phyloP scores from a whole-genome alignment of 2,888 invertebrate species.

The Cinara cedri region DNA sequence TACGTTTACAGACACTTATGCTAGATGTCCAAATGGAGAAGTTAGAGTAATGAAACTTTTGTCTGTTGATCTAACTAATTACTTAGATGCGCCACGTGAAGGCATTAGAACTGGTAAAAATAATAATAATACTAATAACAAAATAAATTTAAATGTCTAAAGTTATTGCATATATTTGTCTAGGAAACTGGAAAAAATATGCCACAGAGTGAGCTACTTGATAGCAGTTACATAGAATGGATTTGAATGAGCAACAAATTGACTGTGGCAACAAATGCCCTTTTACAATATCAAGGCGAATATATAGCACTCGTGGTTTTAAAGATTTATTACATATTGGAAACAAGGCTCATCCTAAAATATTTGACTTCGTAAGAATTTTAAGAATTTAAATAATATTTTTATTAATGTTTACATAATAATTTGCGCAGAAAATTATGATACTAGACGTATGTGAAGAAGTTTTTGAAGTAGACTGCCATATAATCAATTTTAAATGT shows the following conservation, averaged over 20 bases:
- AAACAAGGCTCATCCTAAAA: constrained; percentile 94
- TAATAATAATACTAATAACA: background rate
- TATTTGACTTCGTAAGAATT: constrained; percentile 86
- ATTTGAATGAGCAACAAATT: constrained; percentile 99
- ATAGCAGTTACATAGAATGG: constrained; percentile 84
- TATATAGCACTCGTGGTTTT: constrained; percentile 91
- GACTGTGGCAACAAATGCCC: constrained; percentile 98
- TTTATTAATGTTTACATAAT: background rate
- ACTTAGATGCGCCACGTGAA: constrained; percentile 95
- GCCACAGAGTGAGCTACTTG: constrained; percentile 72
- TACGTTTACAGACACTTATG: constrained; percentile 97
- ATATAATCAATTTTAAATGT: constrained; percentile 76
- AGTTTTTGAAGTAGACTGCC: constrained; percentile 90
- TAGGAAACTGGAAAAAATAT: constrained; percentile 78
- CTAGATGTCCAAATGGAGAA: constrained; percentile 83
- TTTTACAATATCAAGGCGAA: constrained; percentile 95
- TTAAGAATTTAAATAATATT: background rate
- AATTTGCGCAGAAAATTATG: constrained; percentile 72
- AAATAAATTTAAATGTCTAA: background rate
- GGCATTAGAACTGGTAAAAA: constrained; percentile 86
- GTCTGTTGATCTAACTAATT: constrained; percentile 92
- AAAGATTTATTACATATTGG: constrained; percentile 92
- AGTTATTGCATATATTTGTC: background rate
- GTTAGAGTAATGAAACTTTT: constrained; percentile 88
- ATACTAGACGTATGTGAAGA: constrained; percentile 87